Conservation (phyloP, 1,140 invertebrate species). For the Hycleus phaleratus region DNA sequence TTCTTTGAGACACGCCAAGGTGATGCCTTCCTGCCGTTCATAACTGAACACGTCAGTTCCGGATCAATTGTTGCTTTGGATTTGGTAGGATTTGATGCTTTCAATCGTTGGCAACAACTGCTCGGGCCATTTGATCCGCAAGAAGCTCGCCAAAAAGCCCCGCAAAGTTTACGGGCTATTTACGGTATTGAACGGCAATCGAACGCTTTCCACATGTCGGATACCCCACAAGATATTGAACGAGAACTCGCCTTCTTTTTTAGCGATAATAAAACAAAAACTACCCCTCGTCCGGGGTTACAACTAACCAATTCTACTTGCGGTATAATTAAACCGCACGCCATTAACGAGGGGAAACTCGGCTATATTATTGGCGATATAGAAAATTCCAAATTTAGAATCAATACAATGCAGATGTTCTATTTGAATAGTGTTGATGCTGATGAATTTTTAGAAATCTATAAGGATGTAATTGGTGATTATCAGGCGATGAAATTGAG, state of each 20-base stretch:
- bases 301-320: constrained; percentile 64
- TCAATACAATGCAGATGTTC: constrained; percentile 74
- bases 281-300: constrained; percentile 48
- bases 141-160: constrained; percentile 47
- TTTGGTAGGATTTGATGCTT: constrained; percentile 54
- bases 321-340: constrained; percentile 89
- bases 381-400: constrained; percentile 61
- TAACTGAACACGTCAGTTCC: constrained; percentile 53
- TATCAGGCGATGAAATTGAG: constrained; percentile 52
- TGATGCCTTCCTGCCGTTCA: constrained; percentile 31
- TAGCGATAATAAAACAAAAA: constrained; percentile 32
- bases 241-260: constrained; percentile 33
- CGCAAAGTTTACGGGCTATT: constrained; percentile 57
- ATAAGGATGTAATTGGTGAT: constrained; percentile 79
- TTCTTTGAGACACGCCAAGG: constrained; percentile 50
- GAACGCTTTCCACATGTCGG: constrained; percentile 67
- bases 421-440: constrained; percentile 71
- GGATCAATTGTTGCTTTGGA: constrained; percentile 59
- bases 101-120: constrained; percentile 49
- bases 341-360: constrained; percentile 60
- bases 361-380: constrained; percentile 71
- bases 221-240: constrained; percentile 48
- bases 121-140: constrained; percentile 62
- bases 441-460: constrained; percentile 88
- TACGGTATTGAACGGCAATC: constrained; percentile 65